Conservation (phyloP, 2,797 vertebrate genomes). For the Psittacula derbiana region DNA sequence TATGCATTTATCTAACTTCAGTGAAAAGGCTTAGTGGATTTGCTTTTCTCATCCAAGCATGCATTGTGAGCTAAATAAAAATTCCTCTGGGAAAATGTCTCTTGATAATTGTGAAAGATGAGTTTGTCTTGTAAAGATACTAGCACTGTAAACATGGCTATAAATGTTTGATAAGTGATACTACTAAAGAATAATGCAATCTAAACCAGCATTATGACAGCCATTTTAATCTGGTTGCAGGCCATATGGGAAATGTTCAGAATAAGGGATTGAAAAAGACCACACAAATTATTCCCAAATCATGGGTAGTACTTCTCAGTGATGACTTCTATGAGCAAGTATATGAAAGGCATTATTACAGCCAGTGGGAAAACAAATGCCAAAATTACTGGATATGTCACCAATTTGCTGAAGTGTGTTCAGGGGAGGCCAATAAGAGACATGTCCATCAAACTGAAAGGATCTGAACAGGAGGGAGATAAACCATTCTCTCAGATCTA, state of each 20-base stretch:
- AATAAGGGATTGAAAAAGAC: neutral
- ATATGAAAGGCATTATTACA: neutral
- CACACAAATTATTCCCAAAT: neutral
- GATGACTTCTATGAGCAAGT: neutral
- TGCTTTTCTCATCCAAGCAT: neutral
- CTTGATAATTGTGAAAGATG: neutral
- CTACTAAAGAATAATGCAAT: neutral
- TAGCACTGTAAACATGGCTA: neutral
- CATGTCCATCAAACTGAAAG: conserved; percentile 88
- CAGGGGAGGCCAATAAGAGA: conserved; percentile 83
- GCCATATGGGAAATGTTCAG: neutral
- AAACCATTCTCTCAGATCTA: conserved; percentile 84
- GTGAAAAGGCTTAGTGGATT: neutral
- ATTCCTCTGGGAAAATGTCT: neutral
- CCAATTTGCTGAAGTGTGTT: conserved; percentile 87
- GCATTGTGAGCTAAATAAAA: neutral
- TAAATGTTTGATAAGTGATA: neutral
- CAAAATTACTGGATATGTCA: conserved; percentile 74
- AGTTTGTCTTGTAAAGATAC: neutral
- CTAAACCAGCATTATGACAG: neutral
- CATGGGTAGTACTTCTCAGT: neutral
- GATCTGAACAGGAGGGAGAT: conserved; percentile 86
- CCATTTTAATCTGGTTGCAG: neutral
- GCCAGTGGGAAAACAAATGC: neutral
- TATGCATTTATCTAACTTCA: neutral